phyloP scores from a whole-genome alignment of 2,113 vertebrate genomes.

The Piprites chloris region DNA sequence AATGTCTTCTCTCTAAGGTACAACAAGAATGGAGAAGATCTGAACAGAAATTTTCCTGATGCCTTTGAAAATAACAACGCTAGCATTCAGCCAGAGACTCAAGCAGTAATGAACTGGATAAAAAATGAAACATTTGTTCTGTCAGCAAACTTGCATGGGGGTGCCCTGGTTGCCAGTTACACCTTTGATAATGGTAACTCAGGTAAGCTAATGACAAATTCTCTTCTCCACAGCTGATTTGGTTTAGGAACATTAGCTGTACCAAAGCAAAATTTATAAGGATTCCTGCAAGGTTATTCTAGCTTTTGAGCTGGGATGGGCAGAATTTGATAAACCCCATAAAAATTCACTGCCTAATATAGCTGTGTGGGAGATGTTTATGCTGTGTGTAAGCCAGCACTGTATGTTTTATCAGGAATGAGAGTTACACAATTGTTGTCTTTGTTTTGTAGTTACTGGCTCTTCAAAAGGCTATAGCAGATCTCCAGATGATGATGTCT shows the following conservation, averaged over 20 bases:
- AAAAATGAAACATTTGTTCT: conserved; percentile 86
- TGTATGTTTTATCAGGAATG: neutral
- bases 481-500: conserved; percentile 88
- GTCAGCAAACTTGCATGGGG: conserved; percentile 94
- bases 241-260: neutral
- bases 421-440: neutral
- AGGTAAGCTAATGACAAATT: conserved; percentile 68
- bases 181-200: conserved; percentile 88
- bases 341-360: neutral
- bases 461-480: conserved; percentile 66
- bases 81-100: conserved; percentile 82
- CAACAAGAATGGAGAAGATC: conserved; percentile 82
- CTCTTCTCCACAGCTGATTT: neutral
- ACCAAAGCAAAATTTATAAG: neutral
- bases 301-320: neutral
- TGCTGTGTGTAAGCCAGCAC: neutral
- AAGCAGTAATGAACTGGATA: conserved; percentile 88
- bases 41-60: conserved; percentile 95
- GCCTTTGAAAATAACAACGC: conserved; percentile 65
- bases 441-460: conserved; percentile 61
- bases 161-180: conserved; percentile 92
- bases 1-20: conserved; percentile 71
- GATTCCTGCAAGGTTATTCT: neutral
- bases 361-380: neutral
- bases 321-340: neutral